Evolutionary conservation across 2,888 invertebrate genomes (phyloP).

Genomic region (Thysanoteuthis rhombus): DNA sequence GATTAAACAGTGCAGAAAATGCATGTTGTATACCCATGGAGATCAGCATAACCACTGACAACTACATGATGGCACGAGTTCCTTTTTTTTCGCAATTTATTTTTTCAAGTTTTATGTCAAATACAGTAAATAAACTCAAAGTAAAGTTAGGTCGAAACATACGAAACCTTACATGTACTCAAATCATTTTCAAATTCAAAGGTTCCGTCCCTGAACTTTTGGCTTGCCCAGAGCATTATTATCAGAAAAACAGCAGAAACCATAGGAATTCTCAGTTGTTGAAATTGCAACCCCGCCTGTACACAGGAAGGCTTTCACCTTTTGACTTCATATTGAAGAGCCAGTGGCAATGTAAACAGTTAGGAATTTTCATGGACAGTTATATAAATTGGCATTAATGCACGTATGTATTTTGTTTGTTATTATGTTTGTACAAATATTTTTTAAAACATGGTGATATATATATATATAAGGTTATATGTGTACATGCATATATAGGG

Average conservation of each 20-base stretch:
- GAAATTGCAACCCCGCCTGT: neutral
- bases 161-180: neutral
- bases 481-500: neutral
- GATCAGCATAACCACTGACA: no score
- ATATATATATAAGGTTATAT: neutral
- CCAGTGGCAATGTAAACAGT: neutral
- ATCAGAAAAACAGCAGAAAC: conserved; percentile 12
- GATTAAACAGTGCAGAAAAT: no score
- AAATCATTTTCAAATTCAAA: neutral
- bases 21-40: no score
- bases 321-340: neutral
- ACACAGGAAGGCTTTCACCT: neutral
- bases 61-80: no score
- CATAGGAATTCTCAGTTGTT: neutral
- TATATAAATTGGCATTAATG: neutral
- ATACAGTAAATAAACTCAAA: neutral
- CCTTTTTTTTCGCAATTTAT: no score
- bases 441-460: neutral
- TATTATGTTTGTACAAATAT: neutral
- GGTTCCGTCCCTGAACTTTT: neutral
- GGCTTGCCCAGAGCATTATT: neutral
- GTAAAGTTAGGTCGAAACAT: neutral
- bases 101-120: no score
- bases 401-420: neutral
- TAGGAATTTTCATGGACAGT: neutral